Evolutionary conservation across 2,797 vertebrate species (phyloP).

Genomic region (Limnodromus scolopaceus): DNA sequence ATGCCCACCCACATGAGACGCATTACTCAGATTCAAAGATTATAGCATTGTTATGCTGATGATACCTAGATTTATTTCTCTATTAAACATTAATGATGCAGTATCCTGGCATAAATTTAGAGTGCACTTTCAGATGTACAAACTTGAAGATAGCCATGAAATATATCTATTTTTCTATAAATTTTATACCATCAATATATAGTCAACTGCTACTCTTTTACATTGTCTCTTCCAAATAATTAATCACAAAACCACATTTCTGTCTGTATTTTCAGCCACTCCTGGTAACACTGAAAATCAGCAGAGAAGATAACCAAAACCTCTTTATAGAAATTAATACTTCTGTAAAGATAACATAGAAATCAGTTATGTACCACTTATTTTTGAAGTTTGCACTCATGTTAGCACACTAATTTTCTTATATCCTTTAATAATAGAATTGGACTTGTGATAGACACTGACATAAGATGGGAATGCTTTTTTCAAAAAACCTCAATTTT

Average conservation of each 20-base stretch:
- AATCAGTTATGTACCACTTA: background rate
- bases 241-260: background rate
- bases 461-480: background rate
- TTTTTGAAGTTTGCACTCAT: background rate
- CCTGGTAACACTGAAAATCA: background rate
- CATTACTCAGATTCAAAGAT: slow-evolving; percentile 45
- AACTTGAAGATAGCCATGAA: background rate
- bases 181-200: background rate
- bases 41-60: slow-evolving; percentile 54
- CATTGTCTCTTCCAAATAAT: background rate
- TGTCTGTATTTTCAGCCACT: background rate
- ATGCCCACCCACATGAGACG: slow-evolving; percentile 35
- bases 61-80: slow-evolving; percentile 54
- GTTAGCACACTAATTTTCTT: background rate
- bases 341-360: background rate
- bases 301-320: background rate
- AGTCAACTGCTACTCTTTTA: background rate
- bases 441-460: background rate
- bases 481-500: background rate
- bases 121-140: background rate
- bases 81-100: slow-evolving; percentile 45
- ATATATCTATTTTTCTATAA: background rate
- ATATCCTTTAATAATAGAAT: background rate
- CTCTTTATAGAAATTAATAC: background rate
- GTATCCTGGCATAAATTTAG: background rate